phyloP scores from a whole-genome alignment of 1,140 invertebrate species.

The Trinorchestia longiramus region DNA sequence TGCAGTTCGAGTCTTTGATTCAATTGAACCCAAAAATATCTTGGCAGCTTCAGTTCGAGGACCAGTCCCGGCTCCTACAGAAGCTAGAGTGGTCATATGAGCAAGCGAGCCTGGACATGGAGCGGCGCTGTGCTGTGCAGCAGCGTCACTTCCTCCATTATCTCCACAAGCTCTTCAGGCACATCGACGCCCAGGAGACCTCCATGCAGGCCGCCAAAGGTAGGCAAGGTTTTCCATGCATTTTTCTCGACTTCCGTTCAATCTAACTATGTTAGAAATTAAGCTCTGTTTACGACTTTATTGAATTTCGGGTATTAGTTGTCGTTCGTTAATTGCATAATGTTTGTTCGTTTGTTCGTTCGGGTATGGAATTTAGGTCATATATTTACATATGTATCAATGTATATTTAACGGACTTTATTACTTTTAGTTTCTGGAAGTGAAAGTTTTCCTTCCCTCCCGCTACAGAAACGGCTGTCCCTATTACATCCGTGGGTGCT shows the following conservation, averaged over 20 bases:
- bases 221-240: background rate
- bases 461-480: constrained; percentile 20
- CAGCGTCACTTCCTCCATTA: constrained; percentile 67
- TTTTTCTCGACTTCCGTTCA: too few species aligned
- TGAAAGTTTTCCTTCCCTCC: background rate
- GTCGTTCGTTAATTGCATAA: background rate
- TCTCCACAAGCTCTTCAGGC: constrained; percentile 45
- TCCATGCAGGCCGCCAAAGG: constrained; percentile 38
- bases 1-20: too few species aligned
- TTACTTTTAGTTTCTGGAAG: background rate
- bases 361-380: too few species aligned
- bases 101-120: constrained; percentile 70
- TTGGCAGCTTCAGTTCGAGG: constrained; percentile 71
- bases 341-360: too few species aligned
- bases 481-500: background rate
- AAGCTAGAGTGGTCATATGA: constrained; percentile 71
- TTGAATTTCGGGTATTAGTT: background rate
- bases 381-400: too few species aligned
- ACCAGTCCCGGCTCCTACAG: constrained; percentile 70
- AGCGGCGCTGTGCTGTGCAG: constrained; percentile 70
- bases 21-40: too few species aligned
- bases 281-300: too few species aligned
- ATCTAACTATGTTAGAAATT: too few species aligned
- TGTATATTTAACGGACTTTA: background rate
- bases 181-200: constrained; percentile 40